Percentiles rank a stretch among this genome's conserved stretches.
Conservation (phyloP, 2,797 vertebrate species). For the Esox lucius region DNA sequence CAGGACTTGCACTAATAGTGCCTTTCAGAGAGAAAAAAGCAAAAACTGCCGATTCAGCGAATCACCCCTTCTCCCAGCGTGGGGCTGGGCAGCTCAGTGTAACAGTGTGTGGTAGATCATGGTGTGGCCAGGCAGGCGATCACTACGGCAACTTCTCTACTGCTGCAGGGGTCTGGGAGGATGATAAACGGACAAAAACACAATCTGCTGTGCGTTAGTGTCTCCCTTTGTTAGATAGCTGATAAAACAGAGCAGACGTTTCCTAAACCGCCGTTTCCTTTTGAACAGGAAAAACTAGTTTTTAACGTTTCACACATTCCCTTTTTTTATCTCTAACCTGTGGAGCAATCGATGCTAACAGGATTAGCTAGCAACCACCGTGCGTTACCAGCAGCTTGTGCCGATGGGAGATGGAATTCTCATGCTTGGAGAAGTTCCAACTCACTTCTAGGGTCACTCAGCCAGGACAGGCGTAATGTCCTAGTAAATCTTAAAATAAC, state of each 20-base stretch:
- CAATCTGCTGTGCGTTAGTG: not conserved
- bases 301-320: not conserved
- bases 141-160: not conserved
- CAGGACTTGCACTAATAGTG: slow-evolving; percentile 35
- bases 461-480: too few relatives aligned
- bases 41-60: slow-evolving; percentile 41
- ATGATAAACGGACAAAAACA: not conserved
- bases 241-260: not conserved
- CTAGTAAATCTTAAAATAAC: too few relatives aligned
- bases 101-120: not conserved
- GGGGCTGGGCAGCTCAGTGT: not conserved
- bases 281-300: not conserved
- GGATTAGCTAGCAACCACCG: too few relatives aligned
- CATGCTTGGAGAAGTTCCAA: too few relatives aligned
- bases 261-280: not conserved
- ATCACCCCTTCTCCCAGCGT: slow-evolving; percentile 10
- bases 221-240: not conserved
- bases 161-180: not conserved
- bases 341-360: too few relatives aligned
- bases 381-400: too few relatives aligned
- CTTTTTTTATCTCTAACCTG: too few relatives aligned
- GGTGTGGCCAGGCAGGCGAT: slow-evolving; percentile 22
- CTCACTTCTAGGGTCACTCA: too few relatives aligned
- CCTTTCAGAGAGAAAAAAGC: slow-evolving; percentile 36
- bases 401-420: too few relatives aligned